Evolutionary conservation across 92 coral and sea anemone species (phyloP).

Genomic region (Parazoanthus swiftii): DNA sequence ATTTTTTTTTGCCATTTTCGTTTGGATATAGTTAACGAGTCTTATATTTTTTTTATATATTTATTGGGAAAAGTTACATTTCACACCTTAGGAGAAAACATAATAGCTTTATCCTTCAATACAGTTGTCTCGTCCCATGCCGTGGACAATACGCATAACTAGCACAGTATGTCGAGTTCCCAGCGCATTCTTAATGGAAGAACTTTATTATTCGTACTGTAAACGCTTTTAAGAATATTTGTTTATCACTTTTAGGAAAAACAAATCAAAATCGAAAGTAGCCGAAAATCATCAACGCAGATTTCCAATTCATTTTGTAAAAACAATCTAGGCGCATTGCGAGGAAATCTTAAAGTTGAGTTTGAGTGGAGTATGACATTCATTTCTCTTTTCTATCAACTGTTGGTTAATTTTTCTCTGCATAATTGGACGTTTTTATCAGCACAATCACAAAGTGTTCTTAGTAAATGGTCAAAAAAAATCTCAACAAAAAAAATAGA

Average conservation of each 20-base stretch:
- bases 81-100: constrained; percentile 35
- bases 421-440: not conserved
- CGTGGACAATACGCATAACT: constrained; percentile 21
- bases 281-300: constrained; percentile 29
- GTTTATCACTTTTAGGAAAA: constrained; percentile 28
- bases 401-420: not conserved
- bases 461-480: not conserved
- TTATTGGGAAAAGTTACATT: constrained; percentile 38
- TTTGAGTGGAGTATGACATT: not conserved
- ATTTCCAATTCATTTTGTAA: constrained; percentile 11
- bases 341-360: not conserved
- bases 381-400: not conserved
- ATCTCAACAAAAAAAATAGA: not conserved
- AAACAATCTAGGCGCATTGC: not conserved
- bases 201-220: constrained; percentile 1
- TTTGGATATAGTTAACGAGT: constrained; percentile 3
- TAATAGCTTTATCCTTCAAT: not conserved
- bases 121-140: constrained; percentile 39
- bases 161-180: constrained; percentile 31
- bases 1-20: not conserved
- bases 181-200: constrained; percentile 10
- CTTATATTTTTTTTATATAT: constrained; percentile 11
- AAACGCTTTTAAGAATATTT: constrained; percentile 24
- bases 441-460: not conserved
- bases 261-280: constrained; percentile 28